Evolutionary conservation across 2,888 invertebrate genomes (phyloP), one percentile per base, ranked within the genome.

Genomic region (Pycnomerus fuliginosus): DNA sequence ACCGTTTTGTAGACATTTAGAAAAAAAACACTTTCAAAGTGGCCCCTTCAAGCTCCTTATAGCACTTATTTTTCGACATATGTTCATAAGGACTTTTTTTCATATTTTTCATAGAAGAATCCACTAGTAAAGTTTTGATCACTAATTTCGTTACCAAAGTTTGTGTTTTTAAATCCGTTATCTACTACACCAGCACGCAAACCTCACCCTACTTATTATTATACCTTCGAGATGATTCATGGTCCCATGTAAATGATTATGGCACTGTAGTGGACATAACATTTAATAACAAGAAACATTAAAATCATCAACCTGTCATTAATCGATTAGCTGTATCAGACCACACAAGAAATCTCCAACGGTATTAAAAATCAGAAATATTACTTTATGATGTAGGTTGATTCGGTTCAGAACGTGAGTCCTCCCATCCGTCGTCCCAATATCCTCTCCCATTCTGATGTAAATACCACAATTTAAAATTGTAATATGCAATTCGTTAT

Each of bases 401-500:
- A 28, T 22, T 23, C 20, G 25, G 17, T 25, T 27, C 2, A 39
- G 35, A 45, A 24, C 34, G 40, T 45, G 40, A 28, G 10, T 11
- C 14, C 27, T 11, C 23, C 29, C n/a, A 34, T 22, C 16, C 5
- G 8, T 7, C 20, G 4, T 1, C 34, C 3, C 33, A 24, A 16
- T 11, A 12, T 1, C 12, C 16, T 8, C 11, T 16, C 34, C 33
- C 39, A 44, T 39, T 44, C 44, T 44, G 17, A 44, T 44, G 44
- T 44, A 27, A 39, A 39, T 59, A 51, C 53, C 57, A 50, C 48
- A 59, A n/a, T 60, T 64, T 61, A 61, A 62, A 64, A 59, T 64
- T 62, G 62, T 62, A 64, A 64, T 64, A 62, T 61, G 61, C 60
- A 61, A 62, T 64, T 62, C 62, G 62, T 61, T 62, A 64, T 61